Conservation (phyloP, 2,888 invertebrate genomes). For the Platypus cylindrus region DNA sequence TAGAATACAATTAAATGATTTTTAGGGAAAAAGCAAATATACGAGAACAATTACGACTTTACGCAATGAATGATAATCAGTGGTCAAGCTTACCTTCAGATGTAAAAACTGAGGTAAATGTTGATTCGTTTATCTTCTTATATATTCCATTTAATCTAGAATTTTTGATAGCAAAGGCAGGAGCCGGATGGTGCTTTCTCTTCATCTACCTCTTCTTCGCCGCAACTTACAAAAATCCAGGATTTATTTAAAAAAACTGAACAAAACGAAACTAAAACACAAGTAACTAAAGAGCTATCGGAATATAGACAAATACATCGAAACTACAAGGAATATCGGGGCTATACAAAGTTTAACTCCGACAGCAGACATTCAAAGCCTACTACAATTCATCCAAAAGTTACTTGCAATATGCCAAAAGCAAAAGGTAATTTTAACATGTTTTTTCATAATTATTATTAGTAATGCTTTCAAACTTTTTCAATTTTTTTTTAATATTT, state of each 20-base stretch:
- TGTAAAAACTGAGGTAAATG: constrained; percentile 24
- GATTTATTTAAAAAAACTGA: constrained; percentile 15
- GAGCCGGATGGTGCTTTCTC: constrained; percentile 64
- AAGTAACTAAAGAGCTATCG: constrained; percentile 41
- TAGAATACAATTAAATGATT: constrained; percentile 10
- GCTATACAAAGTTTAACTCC: constrained; percentile 23
- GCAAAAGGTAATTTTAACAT: constrained; percentile 25
- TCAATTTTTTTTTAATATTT: no score
- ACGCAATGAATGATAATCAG: constrained; percentile 50
- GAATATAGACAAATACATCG: constrained; percentile 42
- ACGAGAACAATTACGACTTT: constrained; percentile 59
- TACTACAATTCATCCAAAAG: constrained; percentile 44
- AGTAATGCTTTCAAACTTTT: no score
- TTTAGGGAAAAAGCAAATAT: constrained; percentile 58
- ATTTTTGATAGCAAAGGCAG: constrained; percentile 41
- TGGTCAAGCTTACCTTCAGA: constrained; percentile 45
- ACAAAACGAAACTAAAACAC: constrained; percentile 31
- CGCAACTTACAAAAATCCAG: constrained; percentile 31
- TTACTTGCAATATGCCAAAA: constrained; percentile 46
- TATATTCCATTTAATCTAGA: neutral
- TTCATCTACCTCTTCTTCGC: constrained; percentile 40
- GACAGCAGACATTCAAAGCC: constrained; percentile 21
- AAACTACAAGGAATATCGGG: constrained; percentile 41
- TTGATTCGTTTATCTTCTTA: neutral
- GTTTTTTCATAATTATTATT: no score